Evolutionary conservation across 2,888 invertebrate genomes (phyloP).

Genomic region (Pilophorus perplexus): DNA sequence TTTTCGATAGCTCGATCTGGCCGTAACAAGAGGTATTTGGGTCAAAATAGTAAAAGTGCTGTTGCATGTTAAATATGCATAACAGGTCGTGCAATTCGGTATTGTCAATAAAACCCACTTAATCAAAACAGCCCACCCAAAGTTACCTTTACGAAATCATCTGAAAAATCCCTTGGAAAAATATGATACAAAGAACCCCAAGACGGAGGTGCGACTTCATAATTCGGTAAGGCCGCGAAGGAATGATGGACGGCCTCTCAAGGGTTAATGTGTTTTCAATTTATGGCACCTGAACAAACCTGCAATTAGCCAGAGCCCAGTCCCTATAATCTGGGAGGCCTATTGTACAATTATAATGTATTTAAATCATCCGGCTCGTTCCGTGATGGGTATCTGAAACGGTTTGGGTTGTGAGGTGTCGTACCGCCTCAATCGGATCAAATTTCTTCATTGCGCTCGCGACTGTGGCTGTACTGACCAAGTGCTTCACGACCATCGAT

Average conservation of each 20-base stretch:
- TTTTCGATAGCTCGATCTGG: too few relatives aligned
- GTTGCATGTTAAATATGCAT: too few relatives aligned
- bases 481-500: background rate
- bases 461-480: background rate
- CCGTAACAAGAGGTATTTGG: too few relatives aligned
- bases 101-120: too few relatives aligned
- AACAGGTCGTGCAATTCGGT: too few relatives aligned
- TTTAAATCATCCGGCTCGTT: slow-evolving; percentile 7
- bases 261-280: slow-evolving; percentile 16
- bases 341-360: slow-evolving; percentile 14
- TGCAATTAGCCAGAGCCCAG: slow-evolving; percentile 1
- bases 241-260: slow-evolving; percentile 8
- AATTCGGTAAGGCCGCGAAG: slow-evolving; percentile 10
- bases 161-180: too few relatives aligned
- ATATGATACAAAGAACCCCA: too few relatives aligned
- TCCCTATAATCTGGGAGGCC: background rate
- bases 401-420: background rate
- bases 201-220: background rate
- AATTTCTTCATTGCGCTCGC: background rate
- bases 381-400: background rate
- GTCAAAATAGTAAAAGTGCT: too few relatives aligned
- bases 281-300: slow-evolving; percentile 10
- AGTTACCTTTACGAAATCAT: too few relatives aligned
- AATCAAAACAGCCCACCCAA: too few relatives aligned
- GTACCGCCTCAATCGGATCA: background rate